phyloP scores from a whole-genome alignment of 2,888 invertebrate genomes.

The Ectemnius continuus region DNA sequence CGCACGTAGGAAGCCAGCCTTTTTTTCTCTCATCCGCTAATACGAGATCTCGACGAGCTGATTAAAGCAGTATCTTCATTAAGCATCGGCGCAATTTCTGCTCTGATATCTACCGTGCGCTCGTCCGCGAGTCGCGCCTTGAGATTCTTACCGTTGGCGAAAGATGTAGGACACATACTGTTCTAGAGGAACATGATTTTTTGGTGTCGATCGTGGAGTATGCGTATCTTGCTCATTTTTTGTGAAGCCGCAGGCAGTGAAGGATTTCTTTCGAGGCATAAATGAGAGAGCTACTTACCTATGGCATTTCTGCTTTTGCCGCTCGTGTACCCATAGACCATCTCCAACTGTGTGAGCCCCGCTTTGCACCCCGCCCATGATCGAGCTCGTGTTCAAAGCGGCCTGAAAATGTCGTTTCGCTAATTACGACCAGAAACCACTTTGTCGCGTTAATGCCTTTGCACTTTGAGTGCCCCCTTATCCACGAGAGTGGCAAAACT shows the following conservation, averaged over 20 bases:
- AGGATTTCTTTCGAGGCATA: neutral
- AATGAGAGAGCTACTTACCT: constrained; percentile 64
- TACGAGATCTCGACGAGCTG: constrained; percentile 17
- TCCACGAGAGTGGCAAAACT: no score
- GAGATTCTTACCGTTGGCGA: constrained; percentile 38
- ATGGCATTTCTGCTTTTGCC: constrained; percentile 71
- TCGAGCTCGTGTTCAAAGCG: constrained; percentile 45
- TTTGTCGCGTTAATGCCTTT: no score
- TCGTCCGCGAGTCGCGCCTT: no score
- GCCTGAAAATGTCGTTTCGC: constrained; percentile 30
- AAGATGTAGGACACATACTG: neutral
- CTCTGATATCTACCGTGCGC: constrained; percentile 40
- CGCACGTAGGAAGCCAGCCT: constrained; percentile 15
- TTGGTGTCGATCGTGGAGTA: neutral
- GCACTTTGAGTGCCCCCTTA: no score
- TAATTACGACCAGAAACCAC: no score
- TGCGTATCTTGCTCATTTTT: neutral
- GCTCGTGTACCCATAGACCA: constrained; percentile 75
- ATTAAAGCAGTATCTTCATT: constrained; percentile 44
- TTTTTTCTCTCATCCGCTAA: constrained; percentile 24
- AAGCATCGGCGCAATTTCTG: constrained; percentile 35
- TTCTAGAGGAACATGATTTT: neutral
- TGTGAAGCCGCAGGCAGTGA: neutral
- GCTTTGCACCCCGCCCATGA: constrained; percentile 76
- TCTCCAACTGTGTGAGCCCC: constrained; percentile 74